phyloP scores from a whole-genome alignment of 2,797 vertebrate species.

The Chloroceryle amazona region DNA sequence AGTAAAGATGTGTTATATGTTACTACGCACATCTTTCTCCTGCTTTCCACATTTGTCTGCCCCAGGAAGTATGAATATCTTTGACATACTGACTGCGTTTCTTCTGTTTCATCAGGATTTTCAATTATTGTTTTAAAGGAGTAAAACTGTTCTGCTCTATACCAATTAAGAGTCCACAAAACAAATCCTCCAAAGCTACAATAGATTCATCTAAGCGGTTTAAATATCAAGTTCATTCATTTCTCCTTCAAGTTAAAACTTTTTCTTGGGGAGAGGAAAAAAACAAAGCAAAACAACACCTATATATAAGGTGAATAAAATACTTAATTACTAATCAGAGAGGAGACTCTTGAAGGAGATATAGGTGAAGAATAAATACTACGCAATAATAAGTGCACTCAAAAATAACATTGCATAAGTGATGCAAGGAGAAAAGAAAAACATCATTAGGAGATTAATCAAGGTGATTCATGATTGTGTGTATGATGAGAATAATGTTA shows the following conservation, averaged over 20 bases:
- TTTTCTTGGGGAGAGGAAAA: background rate
- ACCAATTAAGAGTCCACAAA: background rate
- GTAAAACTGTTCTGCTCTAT: background rate
- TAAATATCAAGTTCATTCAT: background rate
- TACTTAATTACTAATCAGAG: constrained; percentile 17
- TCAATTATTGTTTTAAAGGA: background rate
- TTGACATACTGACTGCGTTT: background rate
- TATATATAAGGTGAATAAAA: background rate
- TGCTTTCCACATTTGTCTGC: background rate
- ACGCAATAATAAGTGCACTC: background rate
- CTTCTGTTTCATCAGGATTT: background rate
- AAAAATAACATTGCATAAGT: background rate
- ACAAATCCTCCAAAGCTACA: background rate
- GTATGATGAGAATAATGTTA: background rate
- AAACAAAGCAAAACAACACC: background rate
- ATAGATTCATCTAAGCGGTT: background rate
- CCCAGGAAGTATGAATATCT: background rate
- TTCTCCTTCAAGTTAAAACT: constrained; percentile 5
- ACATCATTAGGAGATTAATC: background rate
- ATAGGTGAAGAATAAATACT: background rate
- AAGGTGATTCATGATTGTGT: background rate
- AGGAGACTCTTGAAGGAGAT: background rate
- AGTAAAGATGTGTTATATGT: background rate
- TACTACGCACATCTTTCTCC: background rate
- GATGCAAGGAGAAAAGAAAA: constrained; percentile 14